phyloP scores from a whole-genome alignment of 2,888 invertebrate genomes.

The Hemaris fuciformis region DNA sequence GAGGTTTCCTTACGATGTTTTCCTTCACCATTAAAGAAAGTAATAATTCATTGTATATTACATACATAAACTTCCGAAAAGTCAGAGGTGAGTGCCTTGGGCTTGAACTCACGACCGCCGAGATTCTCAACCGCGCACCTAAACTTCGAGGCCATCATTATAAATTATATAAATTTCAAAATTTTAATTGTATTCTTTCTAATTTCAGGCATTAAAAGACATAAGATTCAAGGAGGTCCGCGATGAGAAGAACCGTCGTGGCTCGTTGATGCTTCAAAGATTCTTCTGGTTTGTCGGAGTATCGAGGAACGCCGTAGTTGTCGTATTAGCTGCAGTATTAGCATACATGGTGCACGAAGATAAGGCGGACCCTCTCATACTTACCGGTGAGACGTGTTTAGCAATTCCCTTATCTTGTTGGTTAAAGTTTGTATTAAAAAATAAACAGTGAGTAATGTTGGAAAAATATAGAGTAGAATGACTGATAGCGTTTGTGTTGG shows the following conservation, averaged over 20 bases:
- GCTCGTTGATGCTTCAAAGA: conserved; percentile 59
- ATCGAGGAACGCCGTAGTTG: conserved; percentile 86
- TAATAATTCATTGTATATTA: too few relatives aligned
- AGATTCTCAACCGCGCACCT: too few relatives aligned
- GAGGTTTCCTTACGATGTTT: too few relatives aligned
- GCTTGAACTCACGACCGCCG: too few relatives aligned
- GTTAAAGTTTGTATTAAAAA: neutral
- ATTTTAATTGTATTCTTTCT: neutral
- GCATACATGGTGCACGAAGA: conserved; percentile 79
- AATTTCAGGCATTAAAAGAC: conserved; percentile 82
- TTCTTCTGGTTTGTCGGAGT: conserved; percentile 84
- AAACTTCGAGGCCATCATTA: too few relatives aligned
- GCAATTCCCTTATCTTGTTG: neutral
- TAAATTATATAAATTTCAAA: neutral
- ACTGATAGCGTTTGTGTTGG: neutral
- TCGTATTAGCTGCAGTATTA: conserved; percentile 81
- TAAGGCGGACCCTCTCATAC: conserved; percentile 75
- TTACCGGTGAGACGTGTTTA: conserved; percentile 77
- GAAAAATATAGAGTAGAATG: neutral
- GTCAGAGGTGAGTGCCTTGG: too few relatives aligned
- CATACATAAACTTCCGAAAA: too few relatives aligned
- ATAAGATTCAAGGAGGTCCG: conserved; percentile 55
- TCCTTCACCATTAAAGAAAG: too few relatives aligned
- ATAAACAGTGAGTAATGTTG: neutral
- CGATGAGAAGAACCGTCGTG: conserved; percentile 53